Evolutionary conservation across 2,113 vertebrate genomes (phyloP).

Genomic region (Ceyx cyanopectus): DNA sequence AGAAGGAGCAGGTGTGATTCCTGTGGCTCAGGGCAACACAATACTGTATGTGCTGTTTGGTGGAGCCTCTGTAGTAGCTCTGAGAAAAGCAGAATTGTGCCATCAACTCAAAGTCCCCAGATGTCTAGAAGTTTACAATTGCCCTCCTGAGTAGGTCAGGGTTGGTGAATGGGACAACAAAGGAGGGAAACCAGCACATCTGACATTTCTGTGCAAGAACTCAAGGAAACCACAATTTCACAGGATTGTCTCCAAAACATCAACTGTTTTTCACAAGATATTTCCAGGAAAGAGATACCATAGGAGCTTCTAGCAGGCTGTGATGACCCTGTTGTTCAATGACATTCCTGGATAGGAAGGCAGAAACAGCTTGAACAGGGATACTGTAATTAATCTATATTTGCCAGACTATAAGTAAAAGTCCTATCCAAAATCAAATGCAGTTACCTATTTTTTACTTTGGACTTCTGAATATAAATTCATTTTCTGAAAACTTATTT

Average conservation of each 20-base stretch:
- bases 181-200: not conserved
- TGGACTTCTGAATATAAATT: not conserved
- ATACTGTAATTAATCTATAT: not conserved
- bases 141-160: not conserved
- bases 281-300: not conserved
- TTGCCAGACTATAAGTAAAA: not conserved
- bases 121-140: not conserved
- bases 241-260: not conserved
- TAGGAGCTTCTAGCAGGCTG: not conserved
- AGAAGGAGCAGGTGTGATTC: not conserved
- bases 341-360: not conserved
- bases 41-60: fast-evolving
- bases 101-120: not conserved
- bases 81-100: not conserved
- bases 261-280: not conserved
- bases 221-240: not conserved
- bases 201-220: not conserved
- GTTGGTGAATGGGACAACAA: not conserved
- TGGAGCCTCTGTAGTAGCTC: not conserved
- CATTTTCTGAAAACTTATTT: not conserved
- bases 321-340: not conserved
- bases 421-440: not conserved
- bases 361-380: not conserved
- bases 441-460: not conserved
- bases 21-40: not conserved